These are phyloP conservation scores for Pangasianodon gigas DNA, from an alignment of 2,113 vertebrate genomes.

Conservation along the genomic window DNA sequence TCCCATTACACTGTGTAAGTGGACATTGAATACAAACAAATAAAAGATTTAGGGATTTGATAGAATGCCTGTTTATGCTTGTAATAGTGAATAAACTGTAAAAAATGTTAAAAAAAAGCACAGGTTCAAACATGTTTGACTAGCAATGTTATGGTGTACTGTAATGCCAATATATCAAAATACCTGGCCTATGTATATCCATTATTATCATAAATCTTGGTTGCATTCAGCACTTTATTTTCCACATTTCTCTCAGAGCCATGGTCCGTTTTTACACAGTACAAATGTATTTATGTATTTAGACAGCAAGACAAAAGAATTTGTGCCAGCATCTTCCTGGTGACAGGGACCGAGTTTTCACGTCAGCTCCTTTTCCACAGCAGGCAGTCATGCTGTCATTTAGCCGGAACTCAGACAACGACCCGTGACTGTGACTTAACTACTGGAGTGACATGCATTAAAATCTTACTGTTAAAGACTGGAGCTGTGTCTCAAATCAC, in stretches of 20 bases:
- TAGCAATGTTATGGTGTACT: not conserved
- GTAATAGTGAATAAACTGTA: no score
- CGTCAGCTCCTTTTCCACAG: slow-evolving; percentile 16
- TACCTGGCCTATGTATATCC: not conserved
- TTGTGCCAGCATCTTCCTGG: not conserved
- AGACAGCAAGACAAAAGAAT: slow-evolving; percentile 18
- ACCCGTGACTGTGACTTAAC: not conserved
- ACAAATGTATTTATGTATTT: not conserved
- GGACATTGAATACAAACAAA: not conserved
- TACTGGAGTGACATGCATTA: not conserved
- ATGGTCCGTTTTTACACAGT: not conserved
- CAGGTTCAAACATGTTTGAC: not conserved
- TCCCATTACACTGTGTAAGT: not conserved
- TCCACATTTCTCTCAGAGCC: not conserved
- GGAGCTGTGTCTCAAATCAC: not conserved
- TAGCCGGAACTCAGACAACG: not conserved
- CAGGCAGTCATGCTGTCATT: not conserved
- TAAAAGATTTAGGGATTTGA: not conserved
- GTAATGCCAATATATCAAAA: not conserved
- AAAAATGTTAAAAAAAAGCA: not conserved
- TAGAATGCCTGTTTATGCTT: not conserved
- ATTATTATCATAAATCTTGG: not conserved
- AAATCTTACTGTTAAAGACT: not conserved
- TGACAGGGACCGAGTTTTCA: not conserved
- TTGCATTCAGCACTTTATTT: not conserved